These are phyloP conservation scores for Villa cingulata DNA, from an alignment of 2,888 invertebrate species.

Conservation along the genomic window DNA sequence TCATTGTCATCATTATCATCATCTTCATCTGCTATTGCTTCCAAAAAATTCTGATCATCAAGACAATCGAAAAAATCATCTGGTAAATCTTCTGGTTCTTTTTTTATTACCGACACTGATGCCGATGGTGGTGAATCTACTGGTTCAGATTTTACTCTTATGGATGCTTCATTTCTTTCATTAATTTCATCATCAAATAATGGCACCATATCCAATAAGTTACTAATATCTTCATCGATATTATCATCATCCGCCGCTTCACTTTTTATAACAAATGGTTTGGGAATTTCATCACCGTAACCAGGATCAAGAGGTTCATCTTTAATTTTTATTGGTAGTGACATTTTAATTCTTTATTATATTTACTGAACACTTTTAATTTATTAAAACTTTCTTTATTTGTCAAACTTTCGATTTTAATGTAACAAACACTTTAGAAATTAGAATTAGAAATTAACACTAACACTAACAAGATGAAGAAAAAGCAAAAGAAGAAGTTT, in stretches of 20 bases:
- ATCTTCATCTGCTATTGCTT: conserved; percentile 3
- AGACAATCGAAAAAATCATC: conserved; percentile 10
- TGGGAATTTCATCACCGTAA: neutral
- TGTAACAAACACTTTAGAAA: too few species aligned
- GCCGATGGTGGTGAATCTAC: neutral
- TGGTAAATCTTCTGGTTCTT: conserved; percentile 5
- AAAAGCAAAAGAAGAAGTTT: too few species aligned
- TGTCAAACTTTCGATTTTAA: too few species aligned
- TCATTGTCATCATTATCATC: neutral
- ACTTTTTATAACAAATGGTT: neutral
- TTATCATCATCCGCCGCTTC: neutral
- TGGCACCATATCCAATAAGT: neutral
- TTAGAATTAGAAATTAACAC: too few species aligned
- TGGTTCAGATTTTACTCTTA: neutral
- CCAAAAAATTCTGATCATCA: conserved; percentile 3
- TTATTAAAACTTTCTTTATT: too few species aligned
- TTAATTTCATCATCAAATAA: neutral
- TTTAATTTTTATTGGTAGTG: neutral
- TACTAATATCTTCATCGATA: neutral
- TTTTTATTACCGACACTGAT: neutral
- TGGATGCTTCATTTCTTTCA: neutral
- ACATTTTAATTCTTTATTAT: neutral
- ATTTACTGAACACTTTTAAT: too few species aligned
- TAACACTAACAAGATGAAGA: too few species aligned
- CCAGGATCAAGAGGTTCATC: conserved; percentile 2